Evolutionary conservation across 1,140 invertebrate species (phyloP).

Genomic region (Gryllus bimaculatus): DNA sequence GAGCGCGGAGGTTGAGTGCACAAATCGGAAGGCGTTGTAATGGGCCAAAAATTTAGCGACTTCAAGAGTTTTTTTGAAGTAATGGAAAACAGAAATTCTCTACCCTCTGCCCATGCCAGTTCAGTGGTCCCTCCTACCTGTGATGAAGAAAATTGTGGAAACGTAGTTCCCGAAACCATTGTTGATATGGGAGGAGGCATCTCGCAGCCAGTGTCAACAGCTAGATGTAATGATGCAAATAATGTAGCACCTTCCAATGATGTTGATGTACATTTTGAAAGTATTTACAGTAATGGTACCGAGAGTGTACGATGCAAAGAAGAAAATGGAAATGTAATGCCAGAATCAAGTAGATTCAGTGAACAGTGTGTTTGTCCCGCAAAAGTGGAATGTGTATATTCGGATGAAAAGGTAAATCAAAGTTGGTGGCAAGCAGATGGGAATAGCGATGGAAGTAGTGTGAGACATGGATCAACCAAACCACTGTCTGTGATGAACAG

Average conservation of each 20-base stretch:
- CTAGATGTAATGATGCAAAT: neutral
- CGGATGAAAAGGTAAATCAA: neutral
- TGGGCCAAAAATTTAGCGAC: slow-evolving; percentile 29
- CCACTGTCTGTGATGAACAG: slow-evolving; percentile 15
- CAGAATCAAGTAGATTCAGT: slow-evolving; percentile 10
- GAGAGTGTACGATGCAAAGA: slow-evolving; percentile 20
- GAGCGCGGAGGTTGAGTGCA: too few relatives aligned
- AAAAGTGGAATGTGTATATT: neutral
- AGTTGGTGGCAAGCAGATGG: neutral
- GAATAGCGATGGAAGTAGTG: neutral
- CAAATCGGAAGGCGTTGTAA: slow-evolving; percentile 8
- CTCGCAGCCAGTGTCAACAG: neutral
- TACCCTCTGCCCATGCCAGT: slow-evolving; percentile 11
- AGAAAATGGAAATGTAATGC: slow-evolving; percentile 22
- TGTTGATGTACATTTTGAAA: slow-evolving; percentile 27
- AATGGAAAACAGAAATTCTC: slow-evolving; percentile 26
- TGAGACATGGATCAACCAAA: slow-evolving; percentile 6
- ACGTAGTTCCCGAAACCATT: slow-evolving; percentile 1
- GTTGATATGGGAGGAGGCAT: slow-evolving; percentile 20
- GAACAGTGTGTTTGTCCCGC: neutral
- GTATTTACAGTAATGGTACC: slow-evolving; percentile 25
- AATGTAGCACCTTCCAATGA: slow-evolving; percentile 22
- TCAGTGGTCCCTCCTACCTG: slow-evolving; percentile 20
- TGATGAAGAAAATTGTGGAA: slow-evolving; percentile 17
- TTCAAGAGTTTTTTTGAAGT: slow-evolving; percentile 26